phyloP scores from a whole-genome alignment of 2,797 vertebrate genomes.

The Caiman crocodilus region DNA sequence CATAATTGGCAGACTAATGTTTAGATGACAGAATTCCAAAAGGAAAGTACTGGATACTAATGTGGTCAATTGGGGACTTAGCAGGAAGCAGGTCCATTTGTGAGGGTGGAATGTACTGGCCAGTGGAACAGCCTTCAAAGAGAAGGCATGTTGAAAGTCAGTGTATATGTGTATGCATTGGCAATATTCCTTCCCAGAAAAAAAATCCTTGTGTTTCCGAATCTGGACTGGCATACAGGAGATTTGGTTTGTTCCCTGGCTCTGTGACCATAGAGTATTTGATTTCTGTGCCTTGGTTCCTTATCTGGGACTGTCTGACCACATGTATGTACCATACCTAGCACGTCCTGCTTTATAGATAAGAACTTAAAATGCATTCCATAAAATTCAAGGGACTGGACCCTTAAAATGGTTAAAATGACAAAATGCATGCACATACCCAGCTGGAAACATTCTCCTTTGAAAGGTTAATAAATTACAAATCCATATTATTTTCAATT shows the following conservation, averaged over 20 bases:
- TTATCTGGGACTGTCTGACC: background rate
- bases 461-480: background rate
- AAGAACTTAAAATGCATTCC: background rate
- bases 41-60: background rate
- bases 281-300: background rate
- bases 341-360: background rate
- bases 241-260: background rate
- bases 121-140: background rate
- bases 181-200: background rate
- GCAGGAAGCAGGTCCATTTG: background rate
- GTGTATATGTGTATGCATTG: background rate
- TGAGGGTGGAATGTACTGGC: background rate
- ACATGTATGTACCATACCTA: background rate
- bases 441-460: background rate
- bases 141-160: background rate
- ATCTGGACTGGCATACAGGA: background rate
- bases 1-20: background rate
- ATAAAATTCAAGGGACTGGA: background rate
- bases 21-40: background rate
- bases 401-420: background rate
- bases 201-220: background rate
- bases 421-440: background rate
- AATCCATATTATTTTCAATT: background rate
- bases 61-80: fast-evolving
- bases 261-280: background rate